Base-by-base conservation (phyloP, 92 coral and sea anemone species). In the Epizoanthus illoricatus region DNA sequence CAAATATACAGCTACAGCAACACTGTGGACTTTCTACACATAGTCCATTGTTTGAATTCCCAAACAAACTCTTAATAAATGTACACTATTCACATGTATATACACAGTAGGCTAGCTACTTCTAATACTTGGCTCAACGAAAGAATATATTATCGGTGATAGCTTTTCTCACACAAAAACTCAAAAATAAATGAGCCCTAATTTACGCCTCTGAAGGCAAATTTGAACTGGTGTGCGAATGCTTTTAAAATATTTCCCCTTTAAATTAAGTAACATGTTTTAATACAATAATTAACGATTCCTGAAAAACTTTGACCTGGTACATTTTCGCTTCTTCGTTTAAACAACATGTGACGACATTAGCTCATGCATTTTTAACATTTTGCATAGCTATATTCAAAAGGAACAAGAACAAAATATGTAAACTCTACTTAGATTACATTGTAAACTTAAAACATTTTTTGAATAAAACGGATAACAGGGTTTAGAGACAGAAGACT, bases 51-150 rank as follows among this genome's bases (percentile, higher is more conserved):
- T 52, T 52, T 52, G 10, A 11, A 16, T 11, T 52, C 56, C 56
- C 56, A 52, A 9, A 52, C 56, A 52, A 52, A 52, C 56, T 49
- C 55, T 52, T 13, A 52, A 52, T 52, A 52, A 9, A 78, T 78
- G 39, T 78, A 63, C 82, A 78, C 9, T 78, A 78, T 78, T 62
- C 67, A 78, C 82, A 78, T 20, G 56, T 78, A 43, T 78, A 64
- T 78, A 78, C 71, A 62, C 23, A 42, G 72, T 45, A 42, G 72
- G 16, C 52, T 42, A 17, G 67, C 67, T 33, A 74, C 80, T 57
- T 73, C 47, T 45, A 57, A 74, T 74, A 74, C 49, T 57, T 57
- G 33, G 54, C 47, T 70, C 64, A 78, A 64, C 71, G 56, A 10
- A 78, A 78, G 71, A 43, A 61, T 62, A 78, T 78, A 78, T 78